Base-by-base conservation (phyloP, 2,888 invertebrate species). In the Epinotia demarniana region DNA sequence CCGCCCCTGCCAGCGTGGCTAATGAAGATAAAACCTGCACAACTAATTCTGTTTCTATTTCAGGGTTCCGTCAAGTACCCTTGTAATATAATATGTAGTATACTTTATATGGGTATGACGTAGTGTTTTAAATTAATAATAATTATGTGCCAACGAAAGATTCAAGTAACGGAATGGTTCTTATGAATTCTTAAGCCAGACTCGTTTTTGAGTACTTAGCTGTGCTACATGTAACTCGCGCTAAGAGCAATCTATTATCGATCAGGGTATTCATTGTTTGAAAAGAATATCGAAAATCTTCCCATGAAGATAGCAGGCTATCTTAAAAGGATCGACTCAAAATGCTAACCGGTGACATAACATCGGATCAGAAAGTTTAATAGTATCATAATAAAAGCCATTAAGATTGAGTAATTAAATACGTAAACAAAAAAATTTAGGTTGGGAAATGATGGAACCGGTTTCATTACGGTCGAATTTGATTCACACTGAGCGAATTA, bases 311-410 rank as follows among this genome's bases (percentile, higher is more conserved):
- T 75, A 75, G 75, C 73, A 53, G 49, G 39, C 68, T 81, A 85
- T 86, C 85, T 85, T 83, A 84, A 86, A 85, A 84, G 83, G 83
- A 86, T 84, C 85, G 75, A 63, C 78, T 78, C 74, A 78, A 76
- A 73, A 74, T 60, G 60, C 27, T 72, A 72, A 63, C 72, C 57
- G 79, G 75, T 85, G 83, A 85, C 79, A 83, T 82, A 84, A 85
- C 78, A 79, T 78, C 76, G 64, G 79, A 78, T 78, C 81, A 79
- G 82, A 84, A 84, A 85, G 84, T 80, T 73, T 78, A 80, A 83
- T 79, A 71, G 78, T 76, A 63, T 77, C 72, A 79, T 80, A 80
- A 81, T 78, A 80, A 78, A 73, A 77, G 76, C 78, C 71, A 79
- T 81, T 82, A 78, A 78, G 78, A 81, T 82, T 77, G 80, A 78